Base-by-base conservation (phyloP, 1,140 invertebrate species). In the Brachionus rotundiformis region DNA sequence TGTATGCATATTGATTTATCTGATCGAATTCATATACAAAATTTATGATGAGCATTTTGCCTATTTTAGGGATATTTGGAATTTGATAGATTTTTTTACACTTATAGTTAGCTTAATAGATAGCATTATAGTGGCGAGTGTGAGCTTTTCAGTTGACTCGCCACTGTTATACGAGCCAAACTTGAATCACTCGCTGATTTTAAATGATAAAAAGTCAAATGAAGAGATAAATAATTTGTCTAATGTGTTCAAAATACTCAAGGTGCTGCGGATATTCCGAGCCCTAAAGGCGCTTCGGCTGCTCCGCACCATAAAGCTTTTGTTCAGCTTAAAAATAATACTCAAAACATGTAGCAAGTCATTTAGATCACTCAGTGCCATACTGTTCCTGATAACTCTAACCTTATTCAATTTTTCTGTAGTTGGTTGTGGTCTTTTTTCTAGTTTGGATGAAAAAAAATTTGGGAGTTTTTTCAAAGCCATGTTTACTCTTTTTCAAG, bases 361-460 rank as follows among this genome's bases (percentile, higher is more conserved):
- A 11, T 82, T 86, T 5, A 47, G 84, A 16, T 85, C 85, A 19
- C 84, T 86, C 16, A 83, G 84, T 13, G 84, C 85, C 39, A 85
- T 86, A 81, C 82, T 85, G 8, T 73, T 85, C 13, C 83, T 86
- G 19, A 86, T 86, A 82, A 13, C 75, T n/a, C 59, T 86, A 0
- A 84, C 85, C 39, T 83, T 86, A 41, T 86, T 82, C 82, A 84
- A 83, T 83, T 86, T 86, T 80, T 85, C 86, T 54, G 85, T 86
- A 7, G 83, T 85, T 23, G 86, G 86, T 0, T 61, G 84, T 39
- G 85, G 84, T 16, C 31, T 86, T 8, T 86, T 86, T 75, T 83
- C 54, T 8, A 77, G 83, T 54, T 47, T 68, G 4, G 83, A 82
- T 59, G 83, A 82, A 2, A 44, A 80, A 3, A 63, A 83, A 23